Percentiles rank a stretch among this genome's conserved stretches.
phyloP scores from a whole-genome alignment of 2,113 vertebrate genomes.

The Seriola rivoliana region DNA sequence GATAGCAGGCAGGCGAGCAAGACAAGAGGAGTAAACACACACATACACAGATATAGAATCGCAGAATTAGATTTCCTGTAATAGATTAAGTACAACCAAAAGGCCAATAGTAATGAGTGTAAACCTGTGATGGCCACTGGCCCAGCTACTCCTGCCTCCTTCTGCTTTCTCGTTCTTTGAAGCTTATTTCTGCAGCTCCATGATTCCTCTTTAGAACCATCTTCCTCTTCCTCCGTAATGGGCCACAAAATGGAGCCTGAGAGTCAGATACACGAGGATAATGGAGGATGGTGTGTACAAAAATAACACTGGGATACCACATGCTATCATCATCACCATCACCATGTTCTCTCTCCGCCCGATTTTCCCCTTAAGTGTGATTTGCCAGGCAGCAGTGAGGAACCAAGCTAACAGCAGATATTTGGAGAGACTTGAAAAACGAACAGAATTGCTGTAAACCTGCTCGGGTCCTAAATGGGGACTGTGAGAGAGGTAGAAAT shows the following conservation, averaged over 20 bases:
- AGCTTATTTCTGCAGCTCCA: slow-evolving; percentile 34
- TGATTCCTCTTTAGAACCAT: slow-evolving; percentile 60
- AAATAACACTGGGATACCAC: slow-evolving; percentile 70
- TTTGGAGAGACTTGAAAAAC: slow-evolving; percentile 61
- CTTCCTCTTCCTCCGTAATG: slow-evolving; percentile 71
- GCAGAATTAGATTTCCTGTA: slow-evolving; percentile 33
- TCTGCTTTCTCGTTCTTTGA: slow-evolving; percentile 39
- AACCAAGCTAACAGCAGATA: slow-evolving; percentile 45
- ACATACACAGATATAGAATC: slow-evolving; percentile 32
- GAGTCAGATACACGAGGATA: slow-evolving; percentile 64
- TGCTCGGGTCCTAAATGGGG: slow-evolving; percentile 47
- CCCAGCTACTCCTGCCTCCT: slow-evolving; percentile 9
- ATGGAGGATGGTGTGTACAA: slow-evolving; percentile 68
- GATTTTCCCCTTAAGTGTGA: slow-evolving; percentile 63
- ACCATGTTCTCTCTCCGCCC: slow-evolving; percentile 53
- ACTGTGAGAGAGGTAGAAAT: slow-evolving; percentile 38
- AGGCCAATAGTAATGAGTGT: slow-evolving; percentile 21
- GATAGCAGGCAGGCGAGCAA: slow-evolving; percentile 47
- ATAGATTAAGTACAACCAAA: slow-evolving; percentile 32
- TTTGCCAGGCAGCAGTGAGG: slow-evolving; percentile 57
- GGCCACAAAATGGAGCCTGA: slow-evolving; percentile 75
- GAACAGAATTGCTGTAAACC: slow-evolving; percentile 47
- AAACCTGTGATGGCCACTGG: slow-evolving; percentile 21
- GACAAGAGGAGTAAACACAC: slow-evolving; percentile 42
- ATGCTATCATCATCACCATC: slow-evolving; percentile 63